Evolutionary conservation across 2,797 vertebrate species (phyloP), one percentile per base, ranked within the genome.

Genomic region (Chaetodon trifasciatus): DNA sequence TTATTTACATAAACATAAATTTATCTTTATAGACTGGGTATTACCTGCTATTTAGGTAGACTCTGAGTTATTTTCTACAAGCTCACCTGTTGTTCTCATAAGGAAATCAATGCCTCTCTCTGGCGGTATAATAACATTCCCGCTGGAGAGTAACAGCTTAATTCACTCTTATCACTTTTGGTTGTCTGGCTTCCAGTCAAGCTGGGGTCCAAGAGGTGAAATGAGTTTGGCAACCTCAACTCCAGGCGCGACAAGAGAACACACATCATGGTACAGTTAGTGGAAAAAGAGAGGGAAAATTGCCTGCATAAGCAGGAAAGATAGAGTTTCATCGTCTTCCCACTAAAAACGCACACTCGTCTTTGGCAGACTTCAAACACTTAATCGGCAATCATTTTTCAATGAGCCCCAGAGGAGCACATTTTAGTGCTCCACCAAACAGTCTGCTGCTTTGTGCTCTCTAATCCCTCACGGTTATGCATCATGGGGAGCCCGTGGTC

Each of bases 201-300:
- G 91, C 93, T 66, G 86, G 88, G 94, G 95, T 96, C 94, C 93
- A 94, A 91, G 88, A 95, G 95, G 95, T 96, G 95, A 95, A 96
- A 96, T 96, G 95, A 96, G 94, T 96, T 96, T 96, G 95, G 95
- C 94, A 96, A 96, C 95, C 94, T 95, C 90, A 82, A 92, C 89
- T 89, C 87, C 87, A 87, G 88, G 90, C 77, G 58, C 68, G 90
- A 93, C 90, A 92, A 91, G 86, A 89, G 91, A 95, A 94, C 94
- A 95, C 95, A 96, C 95, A 95, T 91, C 92, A 93, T 92, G 93
- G 88, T 92, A 94, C 94, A 93, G 93, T 96, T 94, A 94, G 92
- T 91, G 89, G 89, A 88, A 94, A 94, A 95, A 94, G 91, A 91
- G 92, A 91, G 85, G 89, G 92, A 94, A 95, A 96, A 96, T 95